Percentiles rank a stretch among this genome's conserved stretches.
Evolutionary conservation across 1,140 invertebrate genomes (phyloP).

Genomic region (Littorina saxatilis): DNA sequence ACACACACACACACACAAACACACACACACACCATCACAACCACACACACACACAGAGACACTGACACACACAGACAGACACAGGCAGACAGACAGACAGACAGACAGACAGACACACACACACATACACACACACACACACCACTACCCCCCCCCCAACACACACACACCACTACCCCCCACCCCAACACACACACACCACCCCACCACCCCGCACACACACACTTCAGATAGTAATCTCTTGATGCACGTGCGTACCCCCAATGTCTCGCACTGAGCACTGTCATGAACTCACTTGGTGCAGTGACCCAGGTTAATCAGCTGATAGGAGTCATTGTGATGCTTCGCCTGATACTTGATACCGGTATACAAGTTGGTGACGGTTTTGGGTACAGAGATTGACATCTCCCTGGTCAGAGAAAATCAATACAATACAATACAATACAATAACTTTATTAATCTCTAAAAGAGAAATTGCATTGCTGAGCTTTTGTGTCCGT

Average conservation of each 20-base stretch:
- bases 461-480: too few relatives aligned
- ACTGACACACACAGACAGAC: too few relatives aligned
- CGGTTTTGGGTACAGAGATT: background rate
- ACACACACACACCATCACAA: too few relatives aligned
- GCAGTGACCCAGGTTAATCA: background rate
- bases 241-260: background rate
- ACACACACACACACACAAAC: background rate
- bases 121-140: background rate
- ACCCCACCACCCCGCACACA: background rate
- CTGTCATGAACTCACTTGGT: background rate
- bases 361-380: background rate
- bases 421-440: too few relatives aligned
- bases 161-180: background rate
- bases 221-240: background rate
- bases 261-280: background rate
- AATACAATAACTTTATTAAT: too few relatives aligned
- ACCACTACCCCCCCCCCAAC: background rate
- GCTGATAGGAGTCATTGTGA: background rate
- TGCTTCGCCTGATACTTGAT: background rate
- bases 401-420: background rate
- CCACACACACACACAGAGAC: background rate
- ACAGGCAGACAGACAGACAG: slow-evolving; percentile 1
- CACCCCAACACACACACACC: background rate
- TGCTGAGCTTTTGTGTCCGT: too few relatives aligned
- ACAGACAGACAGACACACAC: background rate